Percentiles rank a stretch among this genome's conserved stretches.
Conservation (phyloP, 2,797 vertebrate species). For the Tiaroga cobitis region DNA sequence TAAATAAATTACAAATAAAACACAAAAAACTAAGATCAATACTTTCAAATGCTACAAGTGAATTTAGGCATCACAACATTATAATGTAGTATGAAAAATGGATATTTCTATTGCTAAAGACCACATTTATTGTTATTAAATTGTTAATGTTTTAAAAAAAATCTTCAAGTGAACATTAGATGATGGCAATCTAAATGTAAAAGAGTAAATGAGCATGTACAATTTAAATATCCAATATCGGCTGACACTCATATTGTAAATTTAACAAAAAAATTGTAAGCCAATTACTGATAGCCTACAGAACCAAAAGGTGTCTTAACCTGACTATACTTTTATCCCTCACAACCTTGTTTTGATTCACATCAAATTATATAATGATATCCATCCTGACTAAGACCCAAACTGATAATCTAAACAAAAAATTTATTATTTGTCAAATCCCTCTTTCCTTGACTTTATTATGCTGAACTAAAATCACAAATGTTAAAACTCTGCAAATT, state of each 20-base stretch:
- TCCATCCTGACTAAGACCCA: neutral
- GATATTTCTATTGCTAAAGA: neutral
- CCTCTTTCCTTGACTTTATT: neutral
- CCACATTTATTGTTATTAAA: neutral
- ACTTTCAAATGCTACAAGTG: neutral
- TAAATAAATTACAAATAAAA: neutral
- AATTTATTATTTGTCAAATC: neutral
- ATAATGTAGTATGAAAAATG: neutral
- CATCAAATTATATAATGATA: neutral
- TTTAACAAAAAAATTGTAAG: neutral
- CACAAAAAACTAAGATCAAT: neutral
- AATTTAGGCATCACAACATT: neutral
- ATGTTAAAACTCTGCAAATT: conserved; percentile 12
- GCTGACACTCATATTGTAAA: neutral
- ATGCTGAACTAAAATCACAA: conserved; percentile 6
- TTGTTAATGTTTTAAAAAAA: neutral
- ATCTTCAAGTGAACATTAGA: neutral
- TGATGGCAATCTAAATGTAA: neutral
- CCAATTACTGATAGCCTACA: neutral
- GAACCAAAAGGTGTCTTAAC: neutral
- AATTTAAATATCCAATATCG: neutral
- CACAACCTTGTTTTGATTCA: neutral
- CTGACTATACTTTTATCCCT: neutral
- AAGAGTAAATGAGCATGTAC: neutral
- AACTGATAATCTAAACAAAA: neutral